Conservation (phyloP, 2,888 invertebrate species). For the Trissolcus japonicus region DNA sequence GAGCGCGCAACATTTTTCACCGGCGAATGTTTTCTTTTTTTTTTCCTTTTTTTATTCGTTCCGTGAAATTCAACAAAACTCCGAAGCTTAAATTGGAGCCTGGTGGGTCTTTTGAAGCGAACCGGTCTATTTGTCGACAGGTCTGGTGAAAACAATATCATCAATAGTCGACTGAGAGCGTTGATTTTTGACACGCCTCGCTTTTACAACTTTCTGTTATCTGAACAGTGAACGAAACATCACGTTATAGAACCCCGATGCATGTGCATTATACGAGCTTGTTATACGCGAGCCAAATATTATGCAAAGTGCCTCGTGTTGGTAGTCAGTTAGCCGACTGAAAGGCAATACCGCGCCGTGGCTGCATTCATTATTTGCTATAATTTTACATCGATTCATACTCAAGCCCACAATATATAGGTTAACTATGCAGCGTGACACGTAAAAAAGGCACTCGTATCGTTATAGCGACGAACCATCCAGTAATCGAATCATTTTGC, state of each 20-base stretch:
- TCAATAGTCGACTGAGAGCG: constrained; percentile 12
- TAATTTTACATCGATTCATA: constrained; percentile 66
- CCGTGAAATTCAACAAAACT: not conserved
- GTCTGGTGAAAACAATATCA: constrained; percentile 5
- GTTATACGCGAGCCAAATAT: constrained; percentile 67
- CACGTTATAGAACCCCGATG: constrained; percentile 51
- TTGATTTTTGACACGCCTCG: constrained; percentile 45
- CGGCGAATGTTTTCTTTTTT: too few species aligned
- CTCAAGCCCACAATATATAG: constrained; percentile 57
- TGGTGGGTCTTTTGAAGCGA: not conserved
- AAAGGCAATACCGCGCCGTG: constrained; percentile 49
- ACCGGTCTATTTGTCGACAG: constrained; percentile 9
- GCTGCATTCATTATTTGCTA: constrained; percentile 63
- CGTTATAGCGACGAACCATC: constrained; percentile 44
- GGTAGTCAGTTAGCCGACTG: constrained; percentile 61
- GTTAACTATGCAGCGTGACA: constrained; percentile 54
- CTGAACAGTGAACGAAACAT: constrained; percentile 57
- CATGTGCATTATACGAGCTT: constrained; percentile 61
- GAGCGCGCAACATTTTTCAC: too few species aligned
- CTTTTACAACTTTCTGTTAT: constrained; percentile 50
- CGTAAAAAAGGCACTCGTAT: constrained; percentile 39
- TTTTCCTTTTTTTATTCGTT: too few species aligned
- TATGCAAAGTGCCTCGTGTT: constrained; percentile 66
- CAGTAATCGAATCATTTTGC: constrained; percentile 54
- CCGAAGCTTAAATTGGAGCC: not conserved